phyloP scores from a whole-genome alignment of 1,140 invertebrate genomes.

The Drosophila ercepeae region DNA sequence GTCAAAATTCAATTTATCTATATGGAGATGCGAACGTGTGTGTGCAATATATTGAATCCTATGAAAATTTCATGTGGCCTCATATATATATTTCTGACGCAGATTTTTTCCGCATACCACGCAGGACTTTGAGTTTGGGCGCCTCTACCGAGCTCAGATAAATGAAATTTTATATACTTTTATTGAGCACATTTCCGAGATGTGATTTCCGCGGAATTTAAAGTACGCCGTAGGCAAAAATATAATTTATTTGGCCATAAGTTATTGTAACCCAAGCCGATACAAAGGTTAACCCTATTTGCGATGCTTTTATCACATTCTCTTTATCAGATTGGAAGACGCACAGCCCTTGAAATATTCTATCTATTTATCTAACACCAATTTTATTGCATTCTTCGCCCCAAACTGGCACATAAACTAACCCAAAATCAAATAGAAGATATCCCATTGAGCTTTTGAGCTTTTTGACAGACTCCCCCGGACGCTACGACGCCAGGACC shows the following conservation, averaged over 20 bases:
- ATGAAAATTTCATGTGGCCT: slow-evolving; percentile 61
- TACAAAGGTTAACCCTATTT: slow-evolving; percentile 39
- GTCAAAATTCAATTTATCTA: slow-evolving; percentile 59
- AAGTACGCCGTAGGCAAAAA: slow-evolving; percentile 10
- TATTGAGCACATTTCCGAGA: slow-evolving; percentile 29
- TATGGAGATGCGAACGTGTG: slow-evolving; percentile 10
- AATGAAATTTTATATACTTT: slow-evolving; percentile 56
- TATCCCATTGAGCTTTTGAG: slow-evolving; percentile 52
- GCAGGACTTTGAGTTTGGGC: slow-evolving; percentile 32
- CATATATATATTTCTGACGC: slow-evolving; percentile 34
- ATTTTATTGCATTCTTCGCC: slow-evolving; percentile 51
- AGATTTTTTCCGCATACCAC: slow-evolving; percentile 55
- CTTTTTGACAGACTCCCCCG: slow-evolving; percentile 9
- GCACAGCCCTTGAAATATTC: slow-evolving; percentile 19
- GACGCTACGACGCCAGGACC: background rate
- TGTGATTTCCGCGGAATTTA: slow-evolving; percentile 37
- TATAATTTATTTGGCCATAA: slow-evolving; percentile 30
- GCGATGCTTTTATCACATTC: slow-evolving; percentile 35
- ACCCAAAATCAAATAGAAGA: slow-evolving; percentile 45
- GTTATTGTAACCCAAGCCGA: background rate
- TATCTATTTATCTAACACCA: slow-evolving; percentile 44
- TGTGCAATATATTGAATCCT: slow-evolving; percentile 54
- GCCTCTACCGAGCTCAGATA: slow-evolving; percentile 9
- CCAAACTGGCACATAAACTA: slow-evolving; percentile 14
- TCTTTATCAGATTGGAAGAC: slow-evolving; percentile 1